phyloP scores from a whole-genome alignment of 2,797 vertebrate genomes.

The Notolabrus celidotus region DNA sequence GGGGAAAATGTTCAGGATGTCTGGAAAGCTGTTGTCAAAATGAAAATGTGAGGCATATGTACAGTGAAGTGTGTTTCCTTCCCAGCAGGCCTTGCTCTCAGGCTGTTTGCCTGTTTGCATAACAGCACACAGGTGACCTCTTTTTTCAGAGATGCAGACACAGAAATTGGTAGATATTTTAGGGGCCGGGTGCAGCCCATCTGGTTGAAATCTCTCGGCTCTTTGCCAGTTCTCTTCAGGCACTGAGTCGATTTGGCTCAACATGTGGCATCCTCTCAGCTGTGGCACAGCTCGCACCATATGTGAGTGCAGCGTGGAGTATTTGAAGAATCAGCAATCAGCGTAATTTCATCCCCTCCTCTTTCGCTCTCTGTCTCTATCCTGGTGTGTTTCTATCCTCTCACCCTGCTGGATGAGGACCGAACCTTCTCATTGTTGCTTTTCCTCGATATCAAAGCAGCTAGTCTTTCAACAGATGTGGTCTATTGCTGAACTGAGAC shows the following conservation, averaged over 20 bases:
- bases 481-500: slow-evolving; percentile 45
- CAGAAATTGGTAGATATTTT: slow-evolving; percentile 40
- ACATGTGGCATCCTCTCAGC: slow-evolving; percentile 58
- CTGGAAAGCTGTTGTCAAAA: slow-evolving; percentile 70
- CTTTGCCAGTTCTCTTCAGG: slow-evolving; percentile 53
- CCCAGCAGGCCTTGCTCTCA: slow-evolving; percentile 48
- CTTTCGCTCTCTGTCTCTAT: slow-evolving; percentile 23
- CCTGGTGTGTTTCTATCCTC: slow-evolving; percentile 35
- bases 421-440: slow-evolving; percentile 55
- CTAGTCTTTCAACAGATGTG: slow-evolving; percentile 67
- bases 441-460: slow-evolving; percentile 63
- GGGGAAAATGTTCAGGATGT: slow-evolving; percentile 69
- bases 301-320: slow-evolving; percentile 53
- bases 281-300: slow-evolving; percentile 47
- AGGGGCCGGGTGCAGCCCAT: slow-evolving; percentile 57
- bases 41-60: slow-evolving; percentile 67
- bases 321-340: slow-evolving; percentile 45
- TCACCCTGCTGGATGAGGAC: slow-evolving; percentile 31
- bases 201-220: slow-evolving; percentile 65
- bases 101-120: slow-evolving; percentile 23
- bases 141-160: slow-evolving; percentile 27
- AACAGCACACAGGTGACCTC: slow-evolving; percentile 27
- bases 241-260: slow-evolving; percentile 38
- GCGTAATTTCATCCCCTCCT: slow-evolving; percentile 15
- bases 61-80: slow-evolving; percentile 45